These are phyloP conservation scores for Neodontobutis hainanensis DNA, from an alignment of 2,113 vertebrate genomes.

Conservation along the genomic window DNA sequence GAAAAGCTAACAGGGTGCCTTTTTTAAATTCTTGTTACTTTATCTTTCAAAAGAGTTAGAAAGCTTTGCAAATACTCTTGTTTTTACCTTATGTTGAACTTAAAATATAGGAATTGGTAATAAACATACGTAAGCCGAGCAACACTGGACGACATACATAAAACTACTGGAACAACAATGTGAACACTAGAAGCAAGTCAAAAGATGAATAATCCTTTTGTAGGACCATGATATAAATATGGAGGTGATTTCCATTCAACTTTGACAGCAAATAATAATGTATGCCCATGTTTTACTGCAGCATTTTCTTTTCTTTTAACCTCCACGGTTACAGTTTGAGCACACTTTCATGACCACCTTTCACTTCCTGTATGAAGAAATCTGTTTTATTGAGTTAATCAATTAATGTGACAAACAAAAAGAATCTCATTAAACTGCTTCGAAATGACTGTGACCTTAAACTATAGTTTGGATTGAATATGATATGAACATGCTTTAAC, in stretches of 20 bases:
- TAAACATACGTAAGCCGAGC: not conserved
- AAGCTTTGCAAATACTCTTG: not conserved
- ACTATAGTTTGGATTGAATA: not conserved
- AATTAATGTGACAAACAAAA: not conserved
- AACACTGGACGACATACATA: conserved; percentile 49
- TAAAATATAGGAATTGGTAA: not conserved
- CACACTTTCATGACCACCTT: conserved; percentile 8
- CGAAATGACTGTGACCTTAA: conserved; percentile 51
- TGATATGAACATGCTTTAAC: conserved; percentile 25
- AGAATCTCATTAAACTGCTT: conserved; percentile 33
- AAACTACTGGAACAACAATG: conserved; percentile 50
- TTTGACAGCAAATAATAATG: not conserved
- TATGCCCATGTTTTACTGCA: not conserved
- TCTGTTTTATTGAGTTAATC: too few species aligned
- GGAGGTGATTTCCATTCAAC: not conserved
- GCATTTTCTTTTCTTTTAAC: conserved; percentile 2
- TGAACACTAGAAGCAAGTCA: conserved; percentile 12
- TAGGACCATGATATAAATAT: not conserved
- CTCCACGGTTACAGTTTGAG: not conserved
- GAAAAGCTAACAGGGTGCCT: conserved; percentile 6
- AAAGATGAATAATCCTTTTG: not conserved
- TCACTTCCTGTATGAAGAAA: too few species aligned
- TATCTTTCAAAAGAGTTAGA: not conserved
- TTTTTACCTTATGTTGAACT: not conserved
- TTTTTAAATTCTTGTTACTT: not conserved